phyloP scores from a whole-genome alignment of 1,140 invertebrate genomes.

The Drosophila obscura region DNA sequence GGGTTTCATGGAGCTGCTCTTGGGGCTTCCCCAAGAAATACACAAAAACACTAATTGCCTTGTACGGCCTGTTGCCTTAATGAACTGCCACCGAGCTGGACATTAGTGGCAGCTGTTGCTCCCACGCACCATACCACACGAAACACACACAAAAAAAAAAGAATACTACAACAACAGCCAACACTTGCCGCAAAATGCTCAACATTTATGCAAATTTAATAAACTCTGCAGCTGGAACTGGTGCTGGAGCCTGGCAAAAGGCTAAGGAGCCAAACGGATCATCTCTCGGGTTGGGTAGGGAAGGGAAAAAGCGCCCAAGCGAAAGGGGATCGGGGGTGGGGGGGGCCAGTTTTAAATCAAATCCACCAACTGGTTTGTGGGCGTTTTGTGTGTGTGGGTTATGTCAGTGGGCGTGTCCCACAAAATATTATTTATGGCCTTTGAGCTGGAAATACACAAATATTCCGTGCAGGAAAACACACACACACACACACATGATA shows the following conservation, averaged over 20 bases:
- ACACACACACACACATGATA: slow-evolving; percentile 55
- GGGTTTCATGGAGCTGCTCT: not conserved
- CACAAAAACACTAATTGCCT: slow-evolving; percentile 63
- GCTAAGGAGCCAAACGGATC: slow-evolving; percentile 18
- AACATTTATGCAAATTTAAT: slow-evolving; percentile 82
- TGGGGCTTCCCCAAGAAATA: not conserved
- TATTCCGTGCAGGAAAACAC: slow-evolving; percentile 50
- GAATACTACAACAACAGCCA: slow-evolving; percentile 12
- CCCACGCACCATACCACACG: not conserved
- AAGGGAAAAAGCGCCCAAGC: slow-evolving; percentile 25
- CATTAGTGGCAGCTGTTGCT: slow-evolving; percentile 67
- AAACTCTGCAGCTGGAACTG: slow-evolving; percentile 39
- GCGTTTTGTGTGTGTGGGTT: slow-evolving; percentile 24
- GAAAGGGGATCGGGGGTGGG: slow-evolving; percentile 38
- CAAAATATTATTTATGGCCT: slow-evolving; percentile 78
- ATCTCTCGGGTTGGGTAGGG: too few relatives aligned
- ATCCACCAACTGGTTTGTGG: slow-evolving; percentile 36
- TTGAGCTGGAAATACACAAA: slow-evolving; percentile 56
- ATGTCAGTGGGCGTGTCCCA: slow-evolving; percentile 30
- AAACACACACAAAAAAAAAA: not conserved
- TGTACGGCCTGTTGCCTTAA: slow-evolving; percentile 53
- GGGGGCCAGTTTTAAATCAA: slow-evolving; percentile 48
- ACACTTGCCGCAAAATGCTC: slow-evolving; percentile 60
- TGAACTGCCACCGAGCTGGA: slow-evolving; percentile 65
- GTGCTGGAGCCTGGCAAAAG: slow-evolving; percentile 14